Percentiles rank a stretch among this genome's conserved stretches.
phyloP scores from a whole-genome alignment of 2,113 vertebrate species.

The Limnothrissa miodon region DNA sequence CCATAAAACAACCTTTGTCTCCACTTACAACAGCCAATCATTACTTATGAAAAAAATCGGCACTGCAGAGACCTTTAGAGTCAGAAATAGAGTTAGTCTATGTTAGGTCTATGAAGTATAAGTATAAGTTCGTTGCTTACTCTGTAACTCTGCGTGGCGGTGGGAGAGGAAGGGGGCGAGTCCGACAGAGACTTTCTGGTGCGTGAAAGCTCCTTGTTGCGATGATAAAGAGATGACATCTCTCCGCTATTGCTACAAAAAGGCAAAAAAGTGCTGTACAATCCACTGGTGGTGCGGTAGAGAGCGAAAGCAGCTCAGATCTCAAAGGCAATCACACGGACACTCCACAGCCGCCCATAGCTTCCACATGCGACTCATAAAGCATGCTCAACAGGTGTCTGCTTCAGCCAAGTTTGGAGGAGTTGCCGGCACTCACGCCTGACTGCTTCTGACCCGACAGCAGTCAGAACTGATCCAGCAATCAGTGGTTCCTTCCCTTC shows the following conservation, averaged over 20 bases:
- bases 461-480: constrained; percentile 17
- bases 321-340: constrained; percentile 42
- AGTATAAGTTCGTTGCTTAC: constrained; percentile 73
- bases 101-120: background rate
- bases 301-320: background rate
- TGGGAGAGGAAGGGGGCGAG: constrained; percentile 88
- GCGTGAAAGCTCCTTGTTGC: constrained; percentile 88
- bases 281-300: constrained; percentile 35
- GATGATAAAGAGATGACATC: constrained; percentile 88
- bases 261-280: constrained; percentile 18
- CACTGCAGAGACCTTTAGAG: background rate
- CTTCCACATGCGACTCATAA: constrained; percentile 23
- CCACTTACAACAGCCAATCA: background rate
- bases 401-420: constrained; percentile 18
- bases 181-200: constrained; percentile 89
- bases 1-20: background rate
- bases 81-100: background rate
- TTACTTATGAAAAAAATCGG: background rate
- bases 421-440: background rate
- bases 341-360: constrained; percentile 54
- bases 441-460: background rate
- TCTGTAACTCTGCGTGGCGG: constrained; percentile 89
- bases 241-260: constrained; percentile 47
- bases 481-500: constrained; percentile 35
- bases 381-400: constrained; percentile 62